These are phyloP conservation scores for Pogoniulus pusillus DNA, from an alignment of 2,797 vertebrate genomes.

Conservation along the genomic window DNA sequence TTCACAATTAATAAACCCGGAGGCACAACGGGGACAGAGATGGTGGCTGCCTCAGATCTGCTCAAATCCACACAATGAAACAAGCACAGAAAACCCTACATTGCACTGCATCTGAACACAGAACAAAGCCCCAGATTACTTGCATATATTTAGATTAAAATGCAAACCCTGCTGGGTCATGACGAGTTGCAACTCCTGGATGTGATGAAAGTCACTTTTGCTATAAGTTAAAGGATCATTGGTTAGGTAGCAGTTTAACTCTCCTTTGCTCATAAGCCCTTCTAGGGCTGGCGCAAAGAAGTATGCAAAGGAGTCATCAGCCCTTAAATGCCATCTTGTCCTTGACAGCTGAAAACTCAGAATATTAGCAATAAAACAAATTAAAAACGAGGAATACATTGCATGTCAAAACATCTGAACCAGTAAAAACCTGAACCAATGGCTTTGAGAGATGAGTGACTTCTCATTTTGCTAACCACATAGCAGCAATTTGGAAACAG, in stretches of 20 bases:
- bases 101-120: neutral
- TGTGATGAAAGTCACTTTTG: neutral
- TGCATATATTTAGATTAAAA: neutral
- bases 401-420: neutral
- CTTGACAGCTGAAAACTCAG: slow-evolving; percentile 6
- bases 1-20: slow-evolving; percentile 61
- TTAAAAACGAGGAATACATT: neutral
- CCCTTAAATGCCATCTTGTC: slow-evolving; percentile 7
- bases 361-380: neutral
- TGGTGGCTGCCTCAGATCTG: neutral
- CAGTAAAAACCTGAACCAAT: neutral
- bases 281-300: neutral
- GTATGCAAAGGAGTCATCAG: neutral
- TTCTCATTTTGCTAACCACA: neutral
- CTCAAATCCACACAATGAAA: slow-evolving; percentile 17
- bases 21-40: slow-evolving; percentile 19
- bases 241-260: slow-evolving; percentile 2
- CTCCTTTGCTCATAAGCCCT: neutral
- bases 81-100: rapidly evolving
- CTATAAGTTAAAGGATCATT: neutral
- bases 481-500: neutral
- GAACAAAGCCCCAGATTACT: neutral
- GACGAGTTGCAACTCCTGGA: neutral
- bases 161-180: neutral
- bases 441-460: neutral